Evolutionary conservation across 1,140 invertebrate genomes (phyloP).

Genomic region (Steinernema khuongi): DNA sequence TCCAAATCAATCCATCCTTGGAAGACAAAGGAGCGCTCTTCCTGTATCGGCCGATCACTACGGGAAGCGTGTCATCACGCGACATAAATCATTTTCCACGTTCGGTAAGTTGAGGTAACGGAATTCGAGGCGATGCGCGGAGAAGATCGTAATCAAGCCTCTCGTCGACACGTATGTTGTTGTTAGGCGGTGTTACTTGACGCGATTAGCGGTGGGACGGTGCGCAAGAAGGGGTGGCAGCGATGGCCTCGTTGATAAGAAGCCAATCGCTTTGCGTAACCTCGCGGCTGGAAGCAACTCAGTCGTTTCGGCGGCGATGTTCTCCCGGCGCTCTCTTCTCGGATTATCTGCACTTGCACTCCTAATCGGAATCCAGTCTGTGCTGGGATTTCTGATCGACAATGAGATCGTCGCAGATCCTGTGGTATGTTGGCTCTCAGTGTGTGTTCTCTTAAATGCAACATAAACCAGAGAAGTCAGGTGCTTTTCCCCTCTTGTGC

Average conservation of each 20-base stretch:
- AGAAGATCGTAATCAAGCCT: background rate
- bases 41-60: no score
- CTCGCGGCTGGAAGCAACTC: constrained; percentile 28
- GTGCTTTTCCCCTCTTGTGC: no score
- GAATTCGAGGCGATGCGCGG: background rate
- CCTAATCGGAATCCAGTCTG: background rate
- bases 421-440: constrained; percentile 22
- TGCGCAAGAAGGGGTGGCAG: background rate
- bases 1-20: no score
- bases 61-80: background rate
- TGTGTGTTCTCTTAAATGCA: background rate
- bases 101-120: background rate
- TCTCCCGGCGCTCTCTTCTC: background rate
- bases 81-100: background rate
- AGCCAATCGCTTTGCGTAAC: background rate
- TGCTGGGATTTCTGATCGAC: constrained; percentile 36
- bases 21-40: no score
- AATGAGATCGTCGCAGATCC: constrained; percentile 51
- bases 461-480: no score
- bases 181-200: constrained; percentile 14
- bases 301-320: constrained; percentile 20
- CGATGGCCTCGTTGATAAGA: constrained; percentile 15
- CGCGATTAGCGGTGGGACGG: constrained; percentile 9
- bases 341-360: background rate
- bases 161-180: background rate